These are phyloP conservation scores for Tetragnatha montana DNA, from an alignment of 2,888 invertebrate genomes.

Conservation along the genomic window DNA sequence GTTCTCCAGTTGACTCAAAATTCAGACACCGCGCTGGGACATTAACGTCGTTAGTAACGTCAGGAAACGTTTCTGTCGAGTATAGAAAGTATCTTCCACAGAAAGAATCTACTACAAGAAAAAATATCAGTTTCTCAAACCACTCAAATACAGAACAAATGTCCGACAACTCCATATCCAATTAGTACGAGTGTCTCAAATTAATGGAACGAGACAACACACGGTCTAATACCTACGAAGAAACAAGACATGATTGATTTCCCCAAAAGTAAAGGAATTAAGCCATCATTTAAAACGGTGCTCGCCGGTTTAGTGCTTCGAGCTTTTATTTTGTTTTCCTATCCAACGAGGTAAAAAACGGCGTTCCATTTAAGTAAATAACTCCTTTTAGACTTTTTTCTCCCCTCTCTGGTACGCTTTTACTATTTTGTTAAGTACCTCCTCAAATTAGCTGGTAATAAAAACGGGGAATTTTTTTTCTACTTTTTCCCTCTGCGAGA, in stretches of 20 bases:
- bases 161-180: background rate
- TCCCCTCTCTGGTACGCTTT: background rate
- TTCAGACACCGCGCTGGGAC: too few relatives aligned
- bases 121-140: too few relatives aligned
- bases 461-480: background rate
- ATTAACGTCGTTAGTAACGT: too few relatives aligned
- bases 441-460: background rate
- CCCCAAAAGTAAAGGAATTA: background rate
- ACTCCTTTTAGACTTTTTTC: background rate
- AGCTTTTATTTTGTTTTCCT: background rate
- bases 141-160: background rate
- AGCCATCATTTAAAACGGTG: constrained; percentile 10
- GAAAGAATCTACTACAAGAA: too few relatives aligned
- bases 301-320: background rate
- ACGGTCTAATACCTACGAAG: background rate
- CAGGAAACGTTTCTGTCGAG: too few relatives aligned
- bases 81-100: too few relatives aligned
- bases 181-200: background rate
- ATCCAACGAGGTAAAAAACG: background rate
- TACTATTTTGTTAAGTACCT: constrained; percentile 6
- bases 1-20: too few relatives aligned
- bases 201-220: background rate
- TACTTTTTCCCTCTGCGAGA: background rate
- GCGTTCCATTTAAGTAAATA: constrained; percentile 1
- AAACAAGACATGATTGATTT: background rate